A percentile compares a stretch with the other conserved stretches of the same genome.
Evolutionary conservation across 2,113 vertebrate species (phyloP).

Genomic region (Chionis minor): DNA sequence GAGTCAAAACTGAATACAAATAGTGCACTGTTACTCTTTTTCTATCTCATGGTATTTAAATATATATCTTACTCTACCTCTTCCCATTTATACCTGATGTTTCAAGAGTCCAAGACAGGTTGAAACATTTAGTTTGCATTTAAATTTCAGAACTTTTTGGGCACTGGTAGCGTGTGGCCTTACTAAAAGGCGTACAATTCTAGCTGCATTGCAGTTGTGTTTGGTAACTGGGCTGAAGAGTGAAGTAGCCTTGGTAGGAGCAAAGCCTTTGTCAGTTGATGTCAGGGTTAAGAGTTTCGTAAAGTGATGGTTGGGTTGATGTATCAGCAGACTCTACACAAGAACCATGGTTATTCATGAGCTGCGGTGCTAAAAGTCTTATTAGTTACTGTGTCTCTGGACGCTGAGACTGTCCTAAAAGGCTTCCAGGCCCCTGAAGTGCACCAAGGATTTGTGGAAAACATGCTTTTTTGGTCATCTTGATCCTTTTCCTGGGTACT

Average conservation of each 20-base stretch:
- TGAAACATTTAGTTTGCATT: neutral
- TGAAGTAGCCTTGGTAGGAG: neutral
- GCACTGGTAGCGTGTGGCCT: neutral
- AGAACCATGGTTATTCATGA: neutral
- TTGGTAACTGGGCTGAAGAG: neutral
- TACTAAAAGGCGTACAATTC: neutral
- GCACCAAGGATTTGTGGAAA: neutral
- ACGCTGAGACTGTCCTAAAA: neutral
- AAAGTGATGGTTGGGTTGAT: neutral
- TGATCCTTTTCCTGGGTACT: neutral
- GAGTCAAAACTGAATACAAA: neutral
- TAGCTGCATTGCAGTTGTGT: neutral
- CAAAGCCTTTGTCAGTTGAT: neutral
- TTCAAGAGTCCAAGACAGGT: neutral
- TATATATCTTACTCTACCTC: neutral
- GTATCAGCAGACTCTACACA: neutral
- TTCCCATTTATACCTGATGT: neutral
- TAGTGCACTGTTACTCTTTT: neutral
- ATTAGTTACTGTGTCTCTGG: neutral
- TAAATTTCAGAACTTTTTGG: neutral
- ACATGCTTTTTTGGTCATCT: neutral
- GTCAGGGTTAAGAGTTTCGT: neutral
- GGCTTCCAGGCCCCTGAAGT: neutral
- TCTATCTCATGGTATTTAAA: neutral
- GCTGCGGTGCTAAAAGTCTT: neutral